Conservation (phyloP, 2,113 vertebrate species). For the Candoia aspera region DNA sequence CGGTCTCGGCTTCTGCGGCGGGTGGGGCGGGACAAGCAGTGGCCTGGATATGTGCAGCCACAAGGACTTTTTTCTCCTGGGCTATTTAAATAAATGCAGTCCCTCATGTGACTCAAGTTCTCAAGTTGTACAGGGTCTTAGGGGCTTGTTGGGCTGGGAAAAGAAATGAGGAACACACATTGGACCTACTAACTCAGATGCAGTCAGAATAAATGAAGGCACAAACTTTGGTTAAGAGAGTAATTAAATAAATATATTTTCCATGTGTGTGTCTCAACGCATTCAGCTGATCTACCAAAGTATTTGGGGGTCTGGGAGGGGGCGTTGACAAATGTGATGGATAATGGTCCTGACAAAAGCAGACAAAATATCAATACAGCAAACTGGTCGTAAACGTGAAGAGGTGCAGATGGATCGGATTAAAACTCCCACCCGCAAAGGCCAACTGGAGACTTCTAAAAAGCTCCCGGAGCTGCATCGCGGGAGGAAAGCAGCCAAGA, state of each 20-base stretch:
- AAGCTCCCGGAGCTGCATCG: not conserved
- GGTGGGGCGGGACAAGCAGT: accelerated
- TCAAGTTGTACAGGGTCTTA: not conserved
- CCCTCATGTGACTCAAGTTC: not conserved
- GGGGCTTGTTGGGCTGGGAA: not conserved
- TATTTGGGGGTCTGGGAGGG: no score
- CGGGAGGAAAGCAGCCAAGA: not conserved
- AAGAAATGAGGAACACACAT: not conserved
- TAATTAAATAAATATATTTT: not conserved
- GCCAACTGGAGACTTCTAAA: not conserved
- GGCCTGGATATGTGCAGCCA: accelerated
- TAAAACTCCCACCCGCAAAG: not conserved
- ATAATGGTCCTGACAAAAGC: no score
- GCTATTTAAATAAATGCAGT: slow-evolving; percentile 45
- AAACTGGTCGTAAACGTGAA: not conserved
- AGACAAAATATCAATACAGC: not conserved
- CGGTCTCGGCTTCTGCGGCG: not conserved
- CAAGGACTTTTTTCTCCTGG: not conserved
- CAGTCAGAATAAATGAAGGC: not conserved
- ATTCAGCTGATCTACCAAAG: no score
- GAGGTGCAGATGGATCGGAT: no score
- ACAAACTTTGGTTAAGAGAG: not conserved
- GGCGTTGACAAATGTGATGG: no score
- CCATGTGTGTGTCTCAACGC: no score
- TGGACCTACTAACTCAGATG: not conserved